Base-by-base conservation (phyloP, 2,113 vertebrate genomes). In the Indri indri region DNA sequence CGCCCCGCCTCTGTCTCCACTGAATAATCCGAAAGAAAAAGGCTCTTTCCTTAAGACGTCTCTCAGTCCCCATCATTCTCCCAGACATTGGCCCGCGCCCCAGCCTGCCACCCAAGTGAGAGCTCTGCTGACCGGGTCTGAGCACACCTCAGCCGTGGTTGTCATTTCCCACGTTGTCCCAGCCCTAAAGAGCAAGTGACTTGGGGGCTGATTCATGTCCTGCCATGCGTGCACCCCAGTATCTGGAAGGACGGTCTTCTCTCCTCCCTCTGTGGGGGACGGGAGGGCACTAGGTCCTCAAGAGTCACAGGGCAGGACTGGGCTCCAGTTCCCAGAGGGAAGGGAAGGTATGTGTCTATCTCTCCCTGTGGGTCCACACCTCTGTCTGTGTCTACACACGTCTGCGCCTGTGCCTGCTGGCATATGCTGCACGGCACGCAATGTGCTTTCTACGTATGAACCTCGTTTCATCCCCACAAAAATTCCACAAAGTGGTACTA, bases 211-310 rank as follows among this genome's bases (percentile, higher is more conserved):
- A 34, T n/a, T 11, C 10, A 37, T 23, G 37, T 11, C 68, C 68
- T 23, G 65, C 32, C 65, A 32, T 4, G 34, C 2, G 6, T 3
- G 16, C 3, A 10, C 37, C 10, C 10, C 68, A 0, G 10, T 12
- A 71, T 22, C 68, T 1, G 5, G 68, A 12, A 40, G n/a, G 4
- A 16, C 54, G 23, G 10, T 37, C 10, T 71, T 37, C 10, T 71
- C 20, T 22, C 18, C n/a, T 70, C 1, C n/a, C 54, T 57, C 20
- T 20, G 54, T 52, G 54, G 20, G 20, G 54, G 20, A 5, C 12
- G 20, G 54, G 54, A 20, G 54, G 54, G 54, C 54, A 22, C 18
- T 57, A 57, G 54, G 54, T 22, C 54, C 54, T 57, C 11, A 22
- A 11, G 37, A 0, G 10, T 40, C 68, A 25, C 0, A 37, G 68